Evolutionary conservation across 2,888 invertebrate species (phyloP).

Genomic region (Napeogenes sylphis): DNA sequence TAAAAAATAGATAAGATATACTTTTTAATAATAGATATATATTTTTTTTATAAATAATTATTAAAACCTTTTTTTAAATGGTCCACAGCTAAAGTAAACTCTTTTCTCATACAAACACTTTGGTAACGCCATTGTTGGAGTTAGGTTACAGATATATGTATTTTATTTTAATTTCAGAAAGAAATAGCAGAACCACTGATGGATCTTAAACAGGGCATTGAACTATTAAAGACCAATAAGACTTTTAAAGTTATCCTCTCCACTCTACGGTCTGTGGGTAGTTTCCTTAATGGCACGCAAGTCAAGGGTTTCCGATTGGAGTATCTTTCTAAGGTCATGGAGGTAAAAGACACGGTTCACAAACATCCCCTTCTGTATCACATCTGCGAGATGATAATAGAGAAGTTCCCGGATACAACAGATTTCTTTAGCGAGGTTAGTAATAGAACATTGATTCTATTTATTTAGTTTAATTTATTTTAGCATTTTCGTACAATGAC

Average conservation of each 20-base stretch:
- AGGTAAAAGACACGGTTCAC: slow-evolving; percentile 99
- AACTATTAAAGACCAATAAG: slow-evolving; percentile 91
- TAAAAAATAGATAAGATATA: no score
- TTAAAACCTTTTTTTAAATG: no score
- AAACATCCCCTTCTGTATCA: slow-evolving; percentile 99
- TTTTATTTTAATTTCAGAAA: slow-evolving; percentile 69
- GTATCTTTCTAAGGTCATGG: slow-evolving; percentile 97
- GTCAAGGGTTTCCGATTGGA: slow-evolving; percentile 98
- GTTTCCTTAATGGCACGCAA: slow-evolving; percentile 94
- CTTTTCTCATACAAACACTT: no score
- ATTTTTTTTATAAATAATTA: no score
- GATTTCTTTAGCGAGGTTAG: slow-evolving; percentile 97
- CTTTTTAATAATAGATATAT: no score
- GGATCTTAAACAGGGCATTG: slow-evolving; percentile 98
- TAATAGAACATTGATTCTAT: neutral
- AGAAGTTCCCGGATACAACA: slow-evolving; percentile 95
- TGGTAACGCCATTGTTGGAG: no score
- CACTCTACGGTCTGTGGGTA: slow-evolving; percentile 95
- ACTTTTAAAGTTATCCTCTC: slow-evolving; percentile 97
- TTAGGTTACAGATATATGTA: no score
- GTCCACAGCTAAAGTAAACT: no score
- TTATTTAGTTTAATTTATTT: neutral
- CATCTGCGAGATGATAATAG: slow-evolving; percentile 97
- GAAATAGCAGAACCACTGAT: slow-evolving; percentile 99
- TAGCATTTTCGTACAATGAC: neutral